Evolutionary conservation across 2,113 vertebrate genomes (phyloP).

Genomic region (Oncorhynchus masou): DNA sequence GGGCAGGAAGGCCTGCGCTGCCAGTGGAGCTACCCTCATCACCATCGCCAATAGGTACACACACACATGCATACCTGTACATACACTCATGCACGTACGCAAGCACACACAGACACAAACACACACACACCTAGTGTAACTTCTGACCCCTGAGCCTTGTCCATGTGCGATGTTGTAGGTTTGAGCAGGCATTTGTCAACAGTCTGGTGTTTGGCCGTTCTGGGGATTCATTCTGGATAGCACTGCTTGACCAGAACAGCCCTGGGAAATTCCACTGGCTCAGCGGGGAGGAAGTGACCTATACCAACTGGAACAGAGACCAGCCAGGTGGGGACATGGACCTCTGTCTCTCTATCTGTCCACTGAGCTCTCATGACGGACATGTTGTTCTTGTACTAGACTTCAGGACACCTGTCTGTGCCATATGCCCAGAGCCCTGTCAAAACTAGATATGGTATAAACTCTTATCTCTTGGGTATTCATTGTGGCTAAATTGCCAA

Average conservation of each 20-base stretch:
- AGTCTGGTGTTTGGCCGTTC: conserved; percentile 88
- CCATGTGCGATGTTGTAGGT: conserved; percentile 68
- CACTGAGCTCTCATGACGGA: background rate
- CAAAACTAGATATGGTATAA: background rate
- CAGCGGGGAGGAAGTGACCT: conserved; percentile 83
- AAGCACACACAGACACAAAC: too few relatives aligned
- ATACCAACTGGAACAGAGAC: conserved; percentile 94
- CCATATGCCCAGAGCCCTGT: background rate
- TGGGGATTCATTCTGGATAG: conserved; percentile 86
- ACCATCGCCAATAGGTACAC: conserved; percentile 86
- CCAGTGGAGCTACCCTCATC: conserved; percentile 77
- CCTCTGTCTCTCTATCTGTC: background rate
- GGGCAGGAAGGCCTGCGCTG: conserved; percentile 80
- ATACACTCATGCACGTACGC: background rate
- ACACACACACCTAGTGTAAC: background rate
- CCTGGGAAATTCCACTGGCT: conserved; percentile 86
- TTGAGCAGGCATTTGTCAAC: conserved; percentile 92
- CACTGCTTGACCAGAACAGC: conserved; percentile 80
- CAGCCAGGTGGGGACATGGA: conserved; percentile 79
- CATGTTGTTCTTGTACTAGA: background rate
- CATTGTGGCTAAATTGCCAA: too few relatives aligned
- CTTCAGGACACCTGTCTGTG: conserved; percentile 1
- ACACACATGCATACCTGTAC: background rate
- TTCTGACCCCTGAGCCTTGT: background rate
- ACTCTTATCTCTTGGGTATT: too few relatives aligned